Base-by-base conservation (phyloP, 1,140 invertebrate genomes). In the Drosophila auraria region DNA sequence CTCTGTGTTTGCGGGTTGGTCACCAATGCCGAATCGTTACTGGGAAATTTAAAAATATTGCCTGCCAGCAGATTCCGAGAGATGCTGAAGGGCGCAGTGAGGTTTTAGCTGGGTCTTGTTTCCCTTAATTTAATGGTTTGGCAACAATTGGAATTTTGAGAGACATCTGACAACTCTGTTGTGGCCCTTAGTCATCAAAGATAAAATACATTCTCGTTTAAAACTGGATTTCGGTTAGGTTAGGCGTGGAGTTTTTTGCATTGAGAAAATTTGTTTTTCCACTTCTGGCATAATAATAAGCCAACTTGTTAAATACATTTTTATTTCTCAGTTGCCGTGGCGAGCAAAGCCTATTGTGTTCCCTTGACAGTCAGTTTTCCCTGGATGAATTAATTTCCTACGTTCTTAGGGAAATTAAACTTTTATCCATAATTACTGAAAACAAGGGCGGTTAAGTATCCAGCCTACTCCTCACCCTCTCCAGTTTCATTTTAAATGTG, bases 11-110 rank as follows among this genome's bases (percentile, higher is more conserved):
- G 45, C 70, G 60, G 33, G 12, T 62, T 49, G 71, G 49, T 61
- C 51, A 59, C 42, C 62, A 44, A 54, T 38, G 54, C 23, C 33
- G 57, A 65, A 38, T 74, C 42, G 36, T 57, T 70, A 33, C 47
- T 38, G 7, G 58, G 50, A 78, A 74, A 84, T 78, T 78, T 44
- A 70, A 82, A 86, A 84, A 66, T 78, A 84, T 86, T 44, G 75
- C 38, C 40, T 62, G 15, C 12, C 3, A 30, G 45, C 15, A 49
- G 30, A 53, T 14, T 44, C 20, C 27, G 15, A 25, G 14, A 17
- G n/a, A 30, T 44, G 1, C 53, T 38, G 23, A 27, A 9, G 25
- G 42, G 15, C 25, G 45, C 15, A 64, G 14, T 63, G 40, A 30
- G 61, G 3, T 54, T 15, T 25, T 27, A 36, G 59, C 56, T 62